phyloP scores from a whole-genome alignment of 2,113 vertebrate genomes.

The Cacatua alba region DNA sequence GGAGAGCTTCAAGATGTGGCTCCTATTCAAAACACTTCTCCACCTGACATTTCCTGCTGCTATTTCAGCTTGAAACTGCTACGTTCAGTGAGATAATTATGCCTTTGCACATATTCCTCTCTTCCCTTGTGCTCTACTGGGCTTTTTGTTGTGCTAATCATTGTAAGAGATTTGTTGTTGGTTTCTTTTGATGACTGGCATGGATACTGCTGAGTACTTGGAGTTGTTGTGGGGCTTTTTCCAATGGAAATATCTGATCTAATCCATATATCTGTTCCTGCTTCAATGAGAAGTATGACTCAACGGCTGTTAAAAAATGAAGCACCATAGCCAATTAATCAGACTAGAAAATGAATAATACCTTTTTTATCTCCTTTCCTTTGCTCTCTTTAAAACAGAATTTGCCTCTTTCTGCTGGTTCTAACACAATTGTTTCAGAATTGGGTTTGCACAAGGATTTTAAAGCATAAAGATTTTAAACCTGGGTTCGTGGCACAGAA shows the following conservation, averaged over 20 bases:
- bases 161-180: constrained; percentile 3
- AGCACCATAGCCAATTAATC: neutral
- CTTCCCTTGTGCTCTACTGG: neutral
- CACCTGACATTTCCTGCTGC: neutral
- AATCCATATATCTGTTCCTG: neutral
- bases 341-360: neutral
- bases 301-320: neutral
- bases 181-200: constrained; percentile 25
- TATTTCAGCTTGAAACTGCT: neutral
- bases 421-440: neutral
- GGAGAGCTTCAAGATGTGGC: neutral
- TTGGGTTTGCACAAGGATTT: neutral
- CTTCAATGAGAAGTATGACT: neutral
- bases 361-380: neutral
- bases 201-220: neutral
- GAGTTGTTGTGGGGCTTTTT: neutral
- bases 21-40: neutral
- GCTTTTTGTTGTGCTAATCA: constrained; percentile 33
- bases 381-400: neutral
- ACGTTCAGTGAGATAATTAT: neutral
- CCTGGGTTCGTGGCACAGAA: neutral
- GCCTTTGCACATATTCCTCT: neutral
- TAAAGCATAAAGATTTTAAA: neutral
- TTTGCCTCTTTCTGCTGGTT: neutral
- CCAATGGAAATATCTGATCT: neutral